Conservation (phyloP, 2,797 vertebrate species). For the Enteromius afrohamiltoni region DNA sequence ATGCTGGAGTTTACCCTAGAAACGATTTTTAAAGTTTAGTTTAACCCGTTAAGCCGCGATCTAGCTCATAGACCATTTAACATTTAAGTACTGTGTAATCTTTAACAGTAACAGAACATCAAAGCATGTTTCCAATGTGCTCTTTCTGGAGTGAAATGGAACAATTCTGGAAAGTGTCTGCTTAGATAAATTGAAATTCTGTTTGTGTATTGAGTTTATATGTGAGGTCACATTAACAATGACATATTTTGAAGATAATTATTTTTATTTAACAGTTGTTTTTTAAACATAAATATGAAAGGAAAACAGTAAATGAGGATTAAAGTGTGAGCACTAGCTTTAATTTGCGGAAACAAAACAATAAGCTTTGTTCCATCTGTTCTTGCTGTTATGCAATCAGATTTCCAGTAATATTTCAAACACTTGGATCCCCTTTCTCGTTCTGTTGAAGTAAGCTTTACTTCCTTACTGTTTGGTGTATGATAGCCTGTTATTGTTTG, state of each 20-base stretch:
- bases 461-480: not conserved
- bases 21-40: not conserved
- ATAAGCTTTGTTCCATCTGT: conserved; percentile 14
- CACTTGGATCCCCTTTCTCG: not conserved
- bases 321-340: not conserved
- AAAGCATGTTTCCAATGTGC: not conserved
- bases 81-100: not conserved
- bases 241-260: not conserved
- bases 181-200: not conserved
- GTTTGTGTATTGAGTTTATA: not conserved
- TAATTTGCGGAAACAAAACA: not conserved
- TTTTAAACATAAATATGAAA: not conserved
- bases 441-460: not conserved
- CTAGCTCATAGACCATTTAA: too few species aligned
- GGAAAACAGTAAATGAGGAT: not conserved
- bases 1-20: not conserved
- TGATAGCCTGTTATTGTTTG: not conserved
- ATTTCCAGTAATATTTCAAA: not conserved
- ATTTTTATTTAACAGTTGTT: not conserved
- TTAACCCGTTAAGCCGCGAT: not conserved
- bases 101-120: not conserved
- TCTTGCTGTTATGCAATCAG: conserved; percentile 30
- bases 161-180: not conserved
- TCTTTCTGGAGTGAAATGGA: not conserved
- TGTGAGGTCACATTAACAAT: not conserved